Evolutionary conservation across 2,888 invertebrate genomes (phyloP), one percentile per base, ranked within the genome.

Genomic region (Spodoptera exigua): DNA sequence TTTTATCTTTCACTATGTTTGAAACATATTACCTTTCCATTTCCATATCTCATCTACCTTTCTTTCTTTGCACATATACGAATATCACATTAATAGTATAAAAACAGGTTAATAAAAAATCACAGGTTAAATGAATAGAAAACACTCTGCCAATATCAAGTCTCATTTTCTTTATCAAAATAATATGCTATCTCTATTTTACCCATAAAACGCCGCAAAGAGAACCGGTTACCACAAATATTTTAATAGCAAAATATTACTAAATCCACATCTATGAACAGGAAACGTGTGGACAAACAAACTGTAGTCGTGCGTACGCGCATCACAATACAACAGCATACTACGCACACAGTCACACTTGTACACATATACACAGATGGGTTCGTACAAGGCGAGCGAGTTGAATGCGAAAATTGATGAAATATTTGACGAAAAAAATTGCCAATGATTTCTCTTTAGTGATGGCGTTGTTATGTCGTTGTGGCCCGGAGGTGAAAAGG

Each of bases 361-460:
- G 77, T 68, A 60, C 45, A 77, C 52, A 76, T 54, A 63, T 45
- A 68, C 43, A 69, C 35, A 62, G 63, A 60, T 61, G 62, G 61
- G 58, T 13, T 45, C 43, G 63, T 59, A 46, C 46, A 78, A 76
- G 75, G 80, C 63, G 39, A 77, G 57, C 74, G 32, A 55, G 62
- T 66, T 45, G 32, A 57, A 41, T 58, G 68, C 53, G 27, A 55
- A 73, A 71, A 60, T 37, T 68, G 46, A 61, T 57, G 57, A 67
- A 65, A 65, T 65, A 49, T 58, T 51, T 39, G 13, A n/a, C 13
- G 14, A 21, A 54, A 40, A 54, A 44, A 51, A 27, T 16, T 37
- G 14, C 44, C 1, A 17, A 45, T 37, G 14, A 41, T 53, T 47
- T 53, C 9, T 21, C 44, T 46, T n/a, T 37, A 10, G 13, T 44